These are phyloP conservation scores for Poecilia picta DNA, from an alignment of 2,797 vertebrate genomes.

Conservation along the genomic window DNA sequence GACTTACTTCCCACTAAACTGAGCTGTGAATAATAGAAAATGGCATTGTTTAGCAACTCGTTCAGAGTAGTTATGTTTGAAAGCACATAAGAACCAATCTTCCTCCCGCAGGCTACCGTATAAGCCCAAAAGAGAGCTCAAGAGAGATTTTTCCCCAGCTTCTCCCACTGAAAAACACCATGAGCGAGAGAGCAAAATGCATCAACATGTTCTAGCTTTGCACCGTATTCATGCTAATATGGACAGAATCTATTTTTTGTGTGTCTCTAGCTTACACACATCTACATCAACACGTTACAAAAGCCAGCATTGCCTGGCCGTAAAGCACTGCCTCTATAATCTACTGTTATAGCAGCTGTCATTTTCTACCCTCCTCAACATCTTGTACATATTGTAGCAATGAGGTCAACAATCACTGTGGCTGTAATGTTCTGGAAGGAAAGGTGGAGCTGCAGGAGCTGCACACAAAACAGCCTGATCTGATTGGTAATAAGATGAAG, in stretches of 20 bases:
- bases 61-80: background rate
- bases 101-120: background rate
- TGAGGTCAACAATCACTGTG: background rate
- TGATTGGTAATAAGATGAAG: slow-evolving; percentile 39
- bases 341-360: background rate
- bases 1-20: background rate
- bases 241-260: background rate
- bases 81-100: background rate
- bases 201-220: background rate
- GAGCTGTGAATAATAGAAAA: background rate
- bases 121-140: background rate
- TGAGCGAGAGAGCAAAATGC: background rate
- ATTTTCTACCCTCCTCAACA: background rate
- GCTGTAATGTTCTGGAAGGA: background rate
- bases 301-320: background rate
- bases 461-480: slow-evolving; percentile 30
- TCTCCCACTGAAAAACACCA: background rate
- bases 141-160: background rate
- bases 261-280: background rate
- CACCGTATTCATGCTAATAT: background rate
- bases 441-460: slow-evolving; percentile 7
- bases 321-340: background rate
- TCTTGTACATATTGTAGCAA: background rate
- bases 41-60: background rate
- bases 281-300: background rate